Percentiles rank a stretch among this genome's conserved stretches.
phyloP scores from a whole-genome alignment of 1,140 invertebrate species.

The Heterodera carotae region DNA sequence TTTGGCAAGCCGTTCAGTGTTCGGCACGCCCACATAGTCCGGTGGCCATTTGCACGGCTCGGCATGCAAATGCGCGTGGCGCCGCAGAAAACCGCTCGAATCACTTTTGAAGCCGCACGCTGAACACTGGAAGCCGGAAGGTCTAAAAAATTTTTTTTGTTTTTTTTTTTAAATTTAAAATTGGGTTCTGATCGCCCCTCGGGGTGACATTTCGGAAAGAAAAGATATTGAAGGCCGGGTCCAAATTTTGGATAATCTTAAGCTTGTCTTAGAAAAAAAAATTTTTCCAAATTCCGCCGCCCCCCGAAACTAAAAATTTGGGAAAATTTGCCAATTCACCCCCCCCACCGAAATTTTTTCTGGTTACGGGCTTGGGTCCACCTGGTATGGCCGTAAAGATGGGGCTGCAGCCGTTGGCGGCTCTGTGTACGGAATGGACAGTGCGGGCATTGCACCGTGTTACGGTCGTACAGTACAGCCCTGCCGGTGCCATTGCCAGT shows the following conservation, averaged over 20 bases:
- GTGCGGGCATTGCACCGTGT: slow-evolving; percentile 37
- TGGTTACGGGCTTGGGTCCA: not conserved
- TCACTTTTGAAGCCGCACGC: slow-evolving; percentile 44
- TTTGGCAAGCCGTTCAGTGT: slow-evolving; percentile 27
- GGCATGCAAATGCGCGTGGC: slow-evolving; percentile 33
- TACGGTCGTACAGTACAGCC: slow-evolving; percentile 25
- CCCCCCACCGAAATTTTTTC: not conserved
- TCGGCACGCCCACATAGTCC: slow-evolving; percentile 38
- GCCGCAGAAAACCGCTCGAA: slow-evolving; percentile 33
- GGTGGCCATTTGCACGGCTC: slow-evolving; percentile 37
- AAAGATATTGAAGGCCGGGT: too few species aligned
- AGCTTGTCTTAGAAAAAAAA: too few species aligned
- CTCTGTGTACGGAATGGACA: slow-evolving; percentile 48
- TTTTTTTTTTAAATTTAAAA: too few species aligned
- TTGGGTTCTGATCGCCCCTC: too few species aligned
- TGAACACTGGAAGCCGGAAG: slow-evolving; percentile 40
- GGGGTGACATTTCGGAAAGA: too few species aligned
- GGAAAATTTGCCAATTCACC: too few species aligned
- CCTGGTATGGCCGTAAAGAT: slow-evolving; percentile 41
- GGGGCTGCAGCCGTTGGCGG: slow-evolving; percentile 33
- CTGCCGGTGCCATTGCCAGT: slow-evolving; percentile 1
- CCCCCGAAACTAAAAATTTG: too few species aligned
- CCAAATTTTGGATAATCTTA: too few species aligned
- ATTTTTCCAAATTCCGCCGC: too few species aligned
- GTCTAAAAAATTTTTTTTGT: not conserved